A percentile compares a stretch with the other conserved stretches of the same genome.
Evolutionary conservation across 2,888 invertebrate species (phyloP).

Genomic region (Ceraclea dissimilis): DNA sequence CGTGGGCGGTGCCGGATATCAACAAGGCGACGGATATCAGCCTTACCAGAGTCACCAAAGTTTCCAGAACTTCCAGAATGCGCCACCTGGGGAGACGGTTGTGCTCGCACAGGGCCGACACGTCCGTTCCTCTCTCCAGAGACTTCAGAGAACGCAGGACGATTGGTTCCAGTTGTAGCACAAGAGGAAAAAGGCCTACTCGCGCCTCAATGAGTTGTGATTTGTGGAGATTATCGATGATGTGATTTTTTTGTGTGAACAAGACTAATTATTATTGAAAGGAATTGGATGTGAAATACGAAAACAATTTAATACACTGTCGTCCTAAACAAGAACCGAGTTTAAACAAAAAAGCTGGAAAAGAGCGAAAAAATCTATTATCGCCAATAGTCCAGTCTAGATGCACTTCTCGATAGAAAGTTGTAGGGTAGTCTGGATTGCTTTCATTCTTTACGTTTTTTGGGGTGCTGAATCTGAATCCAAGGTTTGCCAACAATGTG

Average conservation of each 20-base stretch:
- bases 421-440: too few species aligned
- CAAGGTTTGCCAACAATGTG: too few species aligned
- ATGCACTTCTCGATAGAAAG: too few species aligned
- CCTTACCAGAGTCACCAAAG: conserved; percentile 34
- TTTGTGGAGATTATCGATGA: background rate
- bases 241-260: background rate
- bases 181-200: conserved; percentile 32
- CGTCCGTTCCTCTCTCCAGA: conserved; percentile 71
- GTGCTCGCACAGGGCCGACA: conserved; percentile 74
- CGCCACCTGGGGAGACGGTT: conserved; percentile 41
- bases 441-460: too few species aligned
- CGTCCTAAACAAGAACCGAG: too few species aligned
- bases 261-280: too few species aligned
- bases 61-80: conserved; percentile 20
- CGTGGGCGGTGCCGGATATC: conserved; percentile 30
- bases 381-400: too few species aligned
- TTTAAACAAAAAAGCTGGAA: too few species aligned
- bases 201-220: conserved; percentile 17
- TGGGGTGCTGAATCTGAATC: too few species aligned
- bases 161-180: conserved; percentile 90
- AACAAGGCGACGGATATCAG: conserved; percentile 3
- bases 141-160: conserved; percentile 78
- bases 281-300: too few species aligned
- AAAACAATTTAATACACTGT: too few species aligned
- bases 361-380: too few species aligned